A percentile compares a stretch with the other conserved stretches of the same genome.
phyloP scores from a whole-genome alignment of 2,797 vertebrate species.

The Sandelia bainsii region DNA sequence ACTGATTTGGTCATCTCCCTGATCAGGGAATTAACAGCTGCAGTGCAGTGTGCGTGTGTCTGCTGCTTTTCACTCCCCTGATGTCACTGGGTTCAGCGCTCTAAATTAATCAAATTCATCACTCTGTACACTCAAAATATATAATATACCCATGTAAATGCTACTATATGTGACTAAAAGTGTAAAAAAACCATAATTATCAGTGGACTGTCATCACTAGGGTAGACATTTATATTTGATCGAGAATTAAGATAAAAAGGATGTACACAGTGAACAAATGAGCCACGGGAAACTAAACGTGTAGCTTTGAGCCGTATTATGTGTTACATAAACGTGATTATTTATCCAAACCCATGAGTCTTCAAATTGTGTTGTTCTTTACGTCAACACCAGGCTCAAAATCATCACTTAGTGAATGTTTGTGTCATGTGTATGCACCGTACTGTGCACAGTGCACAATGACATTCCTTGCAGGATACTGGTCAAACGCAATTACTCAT shows the following conservation, averaged over 20 bases:
- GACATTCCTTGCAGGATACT: background rate
- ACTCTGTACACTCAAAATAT: background rate
- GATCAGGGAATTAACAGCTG: background rate
- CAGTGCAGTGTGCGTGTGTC: background rate
- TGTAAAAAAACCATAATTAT: background rate
- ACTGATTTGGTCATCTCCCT: background rate
- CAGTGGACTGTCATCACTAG: background rate
- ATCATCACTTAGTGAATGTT: background rate
- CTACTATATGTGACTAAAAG: too few species aligned
- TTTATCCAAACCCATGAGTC: slow-evolving; percentile 56
- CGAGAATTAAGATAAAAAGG: slow-evolving; percentile 16
- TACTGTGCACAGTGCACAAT: background rate
- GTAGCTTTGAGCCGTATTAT: slow-evolving; percentile 32
- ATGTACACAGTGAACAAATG: slow-evolving; percentile 29
- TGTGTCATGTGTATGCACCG: background rate
- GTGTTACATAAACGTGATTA: slow-evolving; percentile 65
- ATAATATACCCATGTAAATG: too few species aligned
- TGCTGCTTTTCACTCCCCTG: background rate
- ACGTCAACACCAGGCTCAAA: slow-evolving; percentile 42
- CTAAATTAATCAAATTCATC: too few species aligned
- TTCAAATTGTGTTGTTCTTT: slow-evolving; percentile 47
- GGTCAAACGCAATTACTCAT: slow-evolving; percentile 13
- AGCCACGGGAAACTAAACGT: slow-evolving; percentile 22
- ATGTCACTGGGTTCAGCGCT: background rate
- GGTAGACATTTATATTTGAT: slow-evolving; percentile 8